Conservation (phyloP, 1,140 invertebrate species). For the Brachionus rotundiformis region DNA sequence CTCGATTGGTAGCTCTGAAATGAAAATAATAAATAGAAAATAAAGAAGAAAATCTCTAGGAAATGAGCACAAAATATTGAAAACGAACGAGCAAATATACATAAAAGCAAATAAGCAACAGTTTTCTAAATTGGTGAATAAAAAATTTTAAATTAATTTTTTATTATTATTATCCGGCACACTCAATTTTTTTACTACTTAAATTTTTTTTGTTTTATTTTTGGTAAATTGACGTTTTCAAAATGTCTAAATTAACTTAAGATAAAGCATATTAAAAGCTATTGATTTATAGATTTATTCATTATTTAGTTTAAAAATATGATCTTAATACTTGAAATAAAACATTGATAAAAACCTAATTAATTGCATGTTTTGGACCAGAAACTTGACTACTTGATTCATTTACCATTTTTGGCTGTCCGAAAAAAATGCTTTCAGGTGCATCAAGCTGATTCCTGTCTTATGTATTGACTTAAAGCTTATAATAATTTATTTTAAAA, state of each 20-base stretch:
- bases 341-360: not conserved
- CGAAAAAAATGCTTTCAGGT: not conserved
- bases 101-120: conserved; percentile 38
- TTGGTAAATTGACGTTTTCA: not conserved
- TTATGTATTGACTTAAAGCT: not conserved
- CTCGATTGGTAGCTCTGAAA: not conserved
- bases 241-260: conserved; percentile 21
- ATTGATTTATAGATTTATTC: conserved; percentile 4
- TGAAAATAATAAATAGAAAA: conserved; percentile 7
- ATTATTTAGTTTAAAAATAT: not conserved
- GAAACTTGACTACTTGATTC: not conserved
- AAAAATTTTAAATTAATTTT: conserved; percentile 47
- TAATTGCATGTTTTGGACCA: not conserved
- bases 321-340: not conserved
- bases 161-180: conserved; percentile 44
- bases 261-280: not conserved
- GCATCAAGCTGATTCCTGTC: not conserved
- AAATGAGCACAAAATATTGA: conserved; percentile 32
- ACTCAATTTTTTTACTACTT: not conserved
- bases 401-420: not conserved
- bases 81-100: conserved; percentile 30
- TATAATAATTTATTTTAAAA: conserved; percentile 2
- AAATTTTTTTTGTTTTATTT: not conserved
- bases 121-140: conserved; percentile 45
- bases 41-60: conserved; percentile 28